Evolutionary conservation across 2,113 vertebrate species (phyloP).

Genomic region (Beaufortia kweichowensis): DNA sequence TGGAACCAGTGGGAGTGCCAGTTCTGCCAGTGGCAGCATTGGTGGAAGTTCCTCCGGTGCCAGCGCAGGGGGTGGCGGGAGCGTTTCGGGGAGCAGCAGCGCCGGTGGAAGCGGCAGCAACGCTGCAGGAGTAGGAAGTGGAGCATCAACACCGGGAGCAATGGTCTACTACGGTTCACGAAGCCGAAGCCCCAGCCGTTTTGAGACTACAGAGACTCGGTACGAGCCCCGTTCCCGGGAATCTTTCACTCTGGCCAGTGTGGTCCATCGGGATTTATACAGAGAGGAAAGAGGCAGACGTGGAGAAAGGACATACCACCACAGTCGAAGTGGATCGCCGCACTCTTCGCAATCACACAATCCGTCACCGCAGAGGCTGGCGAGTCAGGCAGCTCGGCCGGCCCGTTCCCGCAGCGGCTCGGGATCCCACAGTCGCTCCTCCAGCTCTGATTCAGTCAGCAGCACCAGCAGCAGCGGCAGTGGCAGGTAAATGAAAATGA

Average conservation of each 20-base stretch:
- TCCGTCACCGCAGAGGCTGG: constrained; percentile 90
- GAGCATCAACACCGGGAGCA: constrained; percentile 62
- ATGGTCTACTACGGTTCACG: constrained; percentile 93
- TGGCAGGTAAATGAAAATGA: constrained; percentile 84
- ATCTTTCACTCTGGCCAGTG: constrained; percentile 93
- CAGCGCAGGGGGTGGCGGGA: constrained; percentile 69
- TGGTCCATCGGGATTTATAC: constrained; percentile 97
- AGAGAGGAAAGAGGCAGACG: constrained; percentile 90
- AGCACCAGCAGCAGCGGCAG: constrained; percentile 97
- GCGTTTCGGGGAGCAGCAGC: constrained; percentile 78
- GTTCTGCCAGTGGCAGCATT: constrained; percentile 44
- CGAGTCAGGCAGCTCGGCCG: constrained; percentile 84
- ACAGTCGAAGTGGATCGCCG: constrained; percentile 93
- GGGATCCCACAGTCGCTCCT: constrained; percentile 89
- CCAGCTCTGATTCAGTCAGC: constrained; percentile 97
- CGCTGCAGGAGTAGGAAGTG: constrained; percentile 73
- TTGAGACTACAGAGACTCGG: constrained; percentile 92
- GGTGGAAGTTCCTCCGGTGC: constrained; percentile 78
- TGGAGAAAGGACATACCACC: constrained; percentile 88
- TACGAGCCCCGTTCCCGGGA: constrained; percentile 92
- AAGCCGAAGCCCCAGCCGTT: constrained; percentile 94
- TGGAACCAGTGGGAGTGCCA: constrained; percentile 61
- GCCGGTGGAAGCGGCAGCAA: constrained; percentile 81
- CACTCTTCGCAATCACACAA: constrained; percentile 92
- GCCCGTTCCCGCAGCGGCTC: constrained; percentile 89